A percentile compares a stretch with the other conserved stretches of the same genome.
These are phyloP conservation scores for Cercopithecus neglectus DNA, from an alignment of 2,797 vertebrate species.

Conservation along the genomic window DNA sequence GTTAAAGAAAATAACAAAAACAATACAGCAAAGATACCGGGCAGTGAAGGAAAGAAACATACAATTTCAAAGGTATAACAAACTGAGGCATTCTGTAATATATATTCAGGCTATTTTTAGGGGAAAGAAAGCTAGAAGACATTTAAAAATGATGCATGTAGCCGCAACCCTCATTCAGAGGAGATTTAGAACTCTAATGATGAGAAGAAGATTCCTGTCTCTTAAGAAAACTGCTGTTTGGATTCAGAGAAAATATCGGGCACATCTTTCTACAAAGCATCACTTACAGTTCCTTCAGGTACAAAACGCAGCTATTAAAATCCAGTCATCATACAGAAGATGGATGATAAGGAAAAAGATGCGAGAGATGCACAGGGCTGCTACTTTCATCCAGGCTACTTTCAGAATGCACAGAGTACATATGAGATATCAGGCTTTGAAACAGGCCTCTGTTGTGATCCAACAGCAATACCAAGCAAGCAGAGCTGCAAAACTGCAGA, in stretches of 20 bases:
- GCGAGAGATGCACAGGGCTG: constrained; percentile 80
- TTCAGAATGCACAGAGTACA: constrained; percentile 83
- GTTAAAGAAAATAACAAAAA: constrained; percentile 70
- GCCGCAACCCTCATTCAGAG: constrained; percentile 86
- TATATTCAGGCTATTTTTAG: constrained; percentile 84
- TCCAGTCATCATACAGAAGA: constrained; percentile 85
- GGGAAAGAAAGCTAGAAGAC: constrained; percentile 80
- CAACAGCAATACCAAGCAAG: constrained; percentile 86
- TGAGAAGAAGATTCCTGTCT: constrained; percentile 79
- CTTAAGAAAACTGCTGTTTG: constrained; percentile 78
- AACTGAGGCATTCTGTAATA: constrained; percentile 72
- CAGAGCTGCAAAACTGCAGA: constrained; percentile 63
- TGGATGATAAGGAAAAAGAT: constrained; percentile 79
- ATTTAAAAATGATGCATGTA: constrained; percentile 77
- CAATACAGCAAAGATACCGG: constrained; percentile 82
- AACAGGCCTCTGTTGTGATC: constrained; percentile 85
- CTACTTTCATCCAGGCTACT: constrained; percentile 85
- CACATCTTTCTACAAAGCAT: constrained; percentile 70
- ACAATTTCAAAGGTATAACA: constrained; percentile 76
- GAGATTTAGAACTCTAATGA: constrained; percentile 75
- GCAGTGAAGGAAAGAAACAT: constrained; percentile 73
- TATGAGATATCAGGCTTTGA: constrained; percentile 83
- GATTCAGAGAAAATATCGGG: constrained; percentile 84
- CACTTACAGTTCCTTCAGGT: constrained; percentile 72
- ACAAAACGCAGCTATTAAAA: constrained; percentile 70